phyloP scores from a whole-genome alignment of 2,888 invertebrate genomes.

The Hofmannophila pseudospretella region DNA sequence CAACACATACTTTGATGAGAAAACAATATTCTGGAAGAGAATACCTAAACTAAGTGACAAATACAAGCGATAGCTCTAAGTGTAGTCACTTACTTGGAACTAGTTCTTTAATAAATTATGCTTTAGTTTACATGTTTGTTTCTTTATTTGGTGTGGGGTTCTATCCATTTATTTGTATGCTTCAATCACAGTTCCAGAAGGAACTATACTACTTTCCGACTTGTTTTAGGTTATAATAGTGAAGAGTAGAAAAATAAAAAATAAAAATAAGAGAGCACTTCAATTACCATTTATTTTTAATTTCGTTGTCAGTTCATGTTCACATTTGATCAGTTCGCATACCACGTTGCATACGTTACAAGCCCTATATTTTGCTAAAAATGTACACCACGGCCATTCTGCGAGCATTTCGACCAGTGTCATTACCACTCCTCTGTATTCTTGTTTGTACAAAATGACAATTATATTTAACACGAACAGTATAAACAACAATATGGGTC shows the following conservation, averaged over 20 bases:
- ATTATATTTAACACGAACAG: no score
- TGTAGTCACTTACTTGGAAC: no score
- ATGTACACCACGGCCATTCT: no score
- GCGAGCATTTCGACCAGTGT: no score
- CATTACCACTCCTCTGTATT: no score
- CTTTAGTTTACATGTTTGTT: slow-evolving; percentile 4
- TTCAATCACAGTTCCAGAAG: no score
- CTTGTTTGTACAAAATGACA: no score
- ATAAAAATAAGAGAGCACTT: background rate
- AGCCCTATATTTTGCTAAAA: no score
- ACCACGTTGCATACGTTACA: no score
- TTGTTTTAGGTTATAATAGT: background rate
- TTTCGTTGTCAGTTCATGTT: slow-evolving; percentile 46
- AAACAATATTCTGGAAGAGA: slow-evolving; percentile 78
- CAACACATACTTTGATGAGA: slow-evolving; percentile 91
- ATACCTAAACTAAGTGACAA: slow-evolving; percentile 54
- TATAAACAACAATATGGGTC: no score
- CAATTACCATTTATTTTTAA: slow-evolving; percentile 19
- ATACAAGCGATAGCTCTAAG: slow-evolving; percentile 45
- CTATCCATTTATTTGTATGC: no score
- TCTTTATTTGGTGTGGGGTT: background rate
- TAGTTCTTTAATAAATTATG: slow-evolving; percentile 2
- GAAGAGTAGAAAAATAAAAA: background rate
- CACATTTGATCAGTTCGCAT: slow-evolving; percentile 13
- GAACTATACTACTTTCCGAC: no score